Evolutionary conservation across 2,113 vertebrate species (phyloP), one percentile per base, ranked within the genome.

Genomic region (Zosterops japonicus): DNA sequence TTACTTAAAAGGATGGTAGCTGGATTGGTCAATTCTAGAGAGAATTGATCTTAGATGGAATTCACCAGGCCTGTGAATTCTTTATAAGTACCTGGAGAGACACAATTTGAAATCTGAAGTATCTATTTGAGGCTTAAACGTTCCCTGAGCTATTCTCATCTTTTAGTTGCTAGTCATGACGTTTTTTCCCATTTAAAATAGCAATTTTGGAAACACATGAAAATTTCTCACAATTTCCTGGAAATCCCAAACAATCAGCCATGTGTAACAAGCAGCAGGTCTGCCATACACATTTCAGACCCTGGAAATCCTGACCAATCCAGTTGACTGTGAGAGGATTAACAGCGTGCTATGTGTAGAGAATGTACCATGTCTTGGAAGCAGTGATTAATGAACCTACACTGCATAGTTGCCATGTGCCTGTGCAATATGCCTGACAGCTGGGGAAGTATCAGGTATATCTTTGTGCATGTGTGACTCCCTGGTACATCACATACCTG

Each of bases 291-390:
- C 8, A 65, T 70, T 24, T 8, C 47, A 87, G 31, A 74, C 17
- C 7, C 5, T 78, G 41, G 31, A 87, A 87, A 70, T 61, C 36
- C 42, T 77, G 41, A 39, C 8, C 16, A 44, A 8, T 42, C 16
- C 35, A 77, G 69, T 65, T 69, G 19, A 44, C 29, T 28, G 9
- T 41, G n/a, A 57, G 31, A 3, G 44, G 42, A 70, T 50, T 53
- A 57, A 35, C 20, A 65, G 24, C 6, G 52, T 20, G 19, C n/a
- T 60, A 4, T 1, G 0, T 35, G 10, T 3, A 22, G 27, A 44
- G n/a, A 44, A 68, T 22, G 27, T 17, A 5, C 22, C 15, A 2
- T 33, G 41, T 44, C 55, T 41, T 31, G 36, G 36, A 87, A 89
- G 28, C 19, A 23, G 16, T 49, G 69, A 65, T 57, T 65, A 91